These are phyloP conservation scores for Lymantria dispar DNA, from an alignment of 2,888 invertebrate species.

Conservation along the genomic window DNA sequence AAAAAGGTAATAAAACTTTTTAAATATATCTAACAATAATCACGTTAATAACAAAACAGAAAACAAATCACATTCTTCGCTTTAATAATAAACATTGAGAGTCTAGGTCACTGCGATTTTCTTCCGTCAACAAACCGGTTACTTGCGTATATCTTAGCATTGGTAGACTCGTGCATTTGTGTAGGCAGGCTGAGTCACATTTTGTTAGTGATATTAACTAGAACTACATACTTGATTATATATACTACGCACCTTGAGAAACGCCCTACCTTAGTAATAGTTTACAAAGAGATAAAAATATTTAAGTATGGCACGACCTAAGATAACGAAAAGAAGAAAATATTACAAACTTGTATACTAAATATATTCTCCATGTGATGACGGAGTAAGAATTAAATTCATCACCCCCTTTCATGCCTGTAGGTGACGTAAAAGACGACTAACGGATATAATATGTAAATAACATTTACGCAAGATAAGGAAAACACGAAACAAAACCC, in stretches of 20 bases:
- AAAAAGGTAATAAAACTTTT: not conserved
- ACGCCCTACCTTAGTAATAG: not conserved
- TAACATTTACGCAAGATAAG: no score
- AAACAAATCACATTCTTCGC: not conserved
- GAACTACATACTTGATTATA: not conserved
- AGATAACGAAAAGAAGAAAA: not conserved
- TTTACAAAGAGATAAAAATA: not conserved
- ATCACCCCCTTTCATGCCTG: no score
- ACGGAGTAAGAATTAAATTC: no score
- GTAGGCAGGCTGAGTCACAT: slow-evolving; percentile 24
- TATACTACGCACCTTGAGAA: not conserved
- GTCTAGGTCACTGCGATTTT: slow-evolving; percentile 32
- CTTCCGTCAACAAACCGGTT: slow-evolving; percentile 31
- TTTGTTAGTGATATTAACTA: slow-evolving; percentile 3
- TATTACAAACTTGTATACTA: not conserved
- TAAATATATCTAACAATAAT: not conserved
- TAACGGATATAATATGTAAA: no score
- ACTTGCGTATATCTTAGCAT: not conserved
- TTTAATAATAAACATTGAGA: slow-evolving; percentile 16
- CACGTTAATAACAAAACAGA: not conserved
- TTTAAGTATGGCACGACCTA: not conserved
- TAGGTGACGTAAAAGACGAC: no score
- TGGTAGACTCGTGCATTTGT: not conserved
- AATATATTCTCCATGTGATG: no score
- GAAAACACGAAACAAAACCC: no score